Percentiles rank a stretch among this genome's conserved stretches.
These are phyloP conservation scores for Pristionchus pacificus DNA, from an alignment of 1,140 invertebrate species.

Conservation along the genomic window DNA sequence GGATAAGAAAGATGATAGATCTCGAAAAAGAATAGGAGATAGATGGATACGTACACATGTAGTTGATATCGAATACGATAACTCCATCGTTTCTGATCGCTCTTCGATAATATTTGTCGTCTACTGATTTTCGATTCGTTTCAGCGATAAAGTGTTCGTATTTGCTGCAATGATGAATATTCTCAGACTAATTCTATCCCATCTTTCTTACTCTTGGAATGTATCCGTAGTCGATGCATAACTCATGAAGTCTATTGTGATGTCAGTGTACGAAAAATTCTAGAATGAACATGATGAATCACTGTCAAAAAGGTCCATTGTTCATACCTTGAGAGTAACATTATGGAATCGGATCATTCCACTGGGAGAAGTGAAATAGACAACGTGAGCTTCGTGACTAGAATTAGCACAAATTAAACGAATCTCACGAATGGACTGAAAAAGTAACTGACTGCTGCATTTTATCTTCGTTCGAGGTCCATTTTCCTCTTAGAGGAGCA, in stretches of 20 bases:
- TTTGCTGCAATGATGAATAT: conserved; percentile 23
- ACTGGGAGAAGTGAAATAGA: conserved; percentile 53
- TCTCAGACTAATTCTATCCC: neutral
- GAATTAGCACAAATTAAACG: conserved; percentile 12
- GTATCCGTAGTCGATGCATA: conserved; percentile 1
- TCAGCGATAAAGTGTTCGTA: conserved; percentile 53
- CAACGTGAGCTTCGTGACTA: conserved; percentile 50
- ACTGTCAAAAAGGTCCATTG: no score
- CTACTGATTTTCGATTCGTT: conserved; percentile 43
- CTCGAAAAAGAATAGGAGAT: neutral
- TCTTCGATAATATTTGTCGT: conserved; percentile 49
- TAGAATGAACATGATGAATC: no score
- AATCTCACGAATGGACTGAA: neutral
- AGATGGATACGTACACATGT: conserved; percentile 37
- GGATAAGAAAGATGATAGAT: neutral
- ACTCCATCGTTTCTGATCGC: conserved; percentile 50
- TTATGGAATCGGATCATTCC: conserved; percentile 56
- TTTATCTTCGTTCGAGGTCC: conserved; percentile 42
- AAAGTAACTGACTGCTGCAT: conserved; percentile 15
- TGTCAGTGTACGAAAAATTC: no score
- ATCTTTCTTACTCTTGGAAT: conserved; percentile 29
- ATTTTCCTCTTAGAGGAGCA: conserved; percentile 33
- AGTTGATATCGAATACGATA: conserved; percentile 53
- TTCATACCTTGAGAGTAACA: no score
- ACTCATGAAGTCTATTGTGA: neutral